phyloP scores from a whole-genome alignment of 2,888 invertebrate genomes.

The Biston stratarius region DNA sequence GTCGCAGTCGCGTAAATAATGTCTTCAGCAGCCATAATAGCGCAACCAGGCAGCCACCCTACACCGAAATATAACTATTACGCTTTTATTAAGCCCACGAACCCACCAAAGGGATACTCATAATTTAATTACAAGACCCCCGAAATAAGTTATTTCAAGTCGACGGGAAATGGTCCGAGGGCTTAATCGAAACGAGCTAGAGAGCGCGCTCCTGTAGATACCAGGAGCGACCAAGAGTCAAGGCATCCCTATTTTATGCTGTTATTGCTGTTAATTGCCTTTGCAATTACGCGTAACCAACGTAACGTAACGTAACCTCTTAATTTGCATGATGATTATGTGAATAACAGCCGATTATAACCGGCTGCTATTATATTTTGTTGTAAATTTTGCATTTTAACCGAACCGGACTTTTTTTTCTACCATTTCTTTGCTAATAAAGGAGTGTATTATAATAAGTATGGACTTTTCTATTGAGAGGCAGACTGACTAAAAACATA shows the following conservation, averaged over 20 bases:
- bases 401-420: background rate
- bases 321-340: constrained; percentile 11
- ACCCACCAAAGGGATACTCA: constrained; percentile 79
- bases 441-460: too few species aligned
- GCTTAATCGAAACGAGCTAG: constrained; percentile 58
- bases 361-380: constrained; percentile 6
- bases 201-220: constrained; percentile 2
- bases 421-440: constrained; percentile 8
- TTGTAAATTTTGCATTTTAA: constrained; percentile 6
- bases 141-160: constrained; percentile 70
- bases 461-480: too few species aligned
- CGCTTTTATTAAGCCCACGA: constrained; percentile 81
- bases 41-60: constrained; percentile 65
- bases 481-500: too few species aligned
- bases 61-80: constrained; percentile 79
- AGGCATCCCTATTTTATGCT: constrained; percentile 42
- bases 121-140: constrained; percentile 81
- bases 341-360: constrained; percentile 10
- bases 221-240: constrained; percentile 39
- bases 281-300: constrained; percentile 17
- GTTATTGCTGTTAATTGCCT: constrained; percentile 45
- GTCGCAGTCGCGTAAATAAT: constrained; percentile 55
- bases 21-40: constrained; percentile 54
- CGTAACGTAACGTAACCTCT: constrained; percentile 15
- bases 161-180: constrained; percentile 59